A percentile compares a stretch with the other conserved stretches of the same genome.
Evolutionary conservation across 2,113 vertebrate genomes (phyloP).

Genomic region (Hydrochoerus hydrochaeris): DNA sequence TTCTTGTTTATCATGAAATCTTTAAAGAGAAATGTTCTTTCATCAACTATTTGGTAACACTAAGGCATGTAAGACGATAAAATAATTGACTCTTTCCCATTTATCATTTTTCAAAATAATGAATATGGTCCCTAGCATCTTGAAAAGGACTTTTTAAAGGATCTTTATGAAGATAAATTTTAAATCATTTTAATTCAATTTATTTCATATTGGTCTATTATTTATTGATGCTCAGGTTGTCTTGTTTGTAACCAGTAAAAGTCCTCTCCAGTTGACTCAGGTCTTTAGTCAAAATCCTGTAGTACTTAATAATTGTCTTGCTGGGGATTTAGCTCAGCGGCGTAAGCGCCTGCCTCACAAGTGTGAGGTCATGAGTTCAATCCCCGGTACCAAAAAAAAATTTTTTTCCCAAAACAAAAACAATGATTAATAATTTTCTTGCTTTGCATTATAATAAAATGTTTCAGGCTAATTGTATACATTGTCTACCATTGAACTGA

Average conservation of each 20-base stretch:
- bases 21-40: constrained; percentile 9
- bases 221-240: not conserved
- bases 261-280: not conserved
- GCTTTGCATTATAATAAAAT: constrained; percentile 11
- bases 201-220: not conserved
- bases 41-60: not conserved
- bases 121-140: not conserved
- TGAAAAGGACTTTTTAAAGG: not conserved
- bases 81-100: not conserved
- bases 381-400: too few species aligned
- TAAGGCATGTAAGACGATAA: not conserved
- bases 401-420: too few species aligned
- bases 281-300: not conserved
- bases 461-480: not conserved
- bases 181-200: not conserved
- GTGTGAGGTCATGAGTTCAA: too few species aligned
- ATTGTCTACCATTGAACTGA: not conserved
- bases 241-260: not conserved
- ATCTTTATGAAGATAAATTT: not conserved
- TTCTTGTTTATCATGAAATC: not conserved
- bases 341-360: too few species aligned
- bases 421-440: not conserved
- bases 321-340: too few species aligned
- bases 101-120: constrained; percentile 32
- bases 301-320: not conserved